Percentiles rank a stretch among this genome's conserved stretches.
These are phyloP conservation scores for Hedychridium roseum DNA, from an alignment of 2,888 invertebrate species.

Conservation along the genomic window DNA sequence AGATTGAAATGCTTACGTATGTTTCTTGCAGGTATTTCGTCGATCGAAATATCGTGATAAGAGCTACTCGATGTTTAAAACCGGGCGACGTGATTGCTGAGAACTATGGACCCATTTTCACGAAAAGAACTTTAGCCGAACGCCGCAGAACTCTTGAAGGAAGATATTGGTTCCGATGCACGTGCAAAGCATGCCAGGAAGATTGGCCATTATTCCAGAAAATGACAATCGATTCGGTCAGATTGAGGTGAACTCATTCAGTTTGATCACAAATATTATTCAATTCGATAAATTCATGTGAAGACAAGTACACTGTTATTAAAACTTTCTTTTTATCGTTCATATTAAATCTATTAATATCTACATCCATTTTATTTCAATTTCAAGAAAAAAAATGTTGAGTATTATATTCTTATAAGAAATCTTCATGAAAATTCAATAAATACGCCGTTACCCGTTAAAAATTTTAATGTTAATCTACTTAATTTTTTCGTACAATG, in stretches of 20 bases:
- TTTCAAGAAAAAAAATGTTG: background rate
- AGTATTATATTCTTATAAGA: background rate
- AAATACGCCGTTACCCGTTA: background rate
- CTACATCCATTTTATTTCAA: background rate
- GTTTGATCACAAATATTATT: background rate
- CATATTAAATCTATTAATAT: background rate
- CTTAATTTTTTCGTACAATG: background rate
- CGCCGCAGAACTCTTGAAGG: constrained; percentile 73
- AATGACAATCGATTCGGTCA: constrained; percentile 63
- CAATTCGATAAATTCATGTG: background rate
- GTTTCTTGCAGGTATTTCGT: constrained; percentile 81
- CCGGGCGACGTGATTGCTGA: constrained; percentile 78
- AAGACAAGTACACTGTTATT: background rate
- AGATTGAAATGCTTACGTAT: too few species aligned
- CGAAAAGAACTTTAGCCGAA: constrained; percentile 66
- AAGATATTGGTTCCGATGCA: constrained; percentile 82
- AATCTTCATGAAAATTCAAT: background rate
- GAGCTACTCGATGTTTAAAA: constrained; percentile 72
- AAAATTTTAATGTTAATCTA: background rate
- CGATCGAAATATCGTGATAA: constrained; percentile 76
- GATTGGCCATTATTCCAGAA: constrained; percentile 78
- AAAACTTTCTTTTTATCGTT: background rate
- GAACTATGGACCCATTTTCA: constrained; percentile 85
- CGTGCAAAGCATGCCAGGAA: constrained; percentile 76
- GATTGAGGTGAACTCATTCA: constrained; percentile 19